Evolutionary conservation across 1,140 invertebrate species (phyloP).

Genomic region (Andricus grossulariae): DNA sequence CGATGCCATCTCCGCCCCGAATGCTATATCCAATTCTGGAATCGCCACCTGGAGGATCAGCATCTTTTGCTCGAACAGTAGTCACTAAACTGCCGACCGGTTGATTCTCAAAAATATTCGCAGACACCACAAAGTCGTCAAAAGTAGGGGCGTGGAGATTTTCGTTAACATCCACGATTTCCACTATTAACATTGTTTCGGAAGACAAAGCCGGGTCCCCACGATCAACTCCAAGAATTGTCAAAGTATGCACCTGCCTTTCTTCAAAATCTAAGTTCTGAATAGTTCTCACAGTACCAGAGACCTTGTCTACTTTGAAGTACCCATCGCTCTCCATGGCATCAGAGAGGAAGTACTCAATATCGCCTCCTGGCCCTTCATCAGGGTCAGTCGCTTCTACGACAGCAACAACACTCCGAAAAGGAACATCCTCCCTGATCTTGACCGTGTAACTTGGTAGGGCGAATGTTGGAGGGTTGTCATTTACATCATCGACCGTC

Average conservation of each 20-base stretch:
- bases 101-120: slow-evolving; percentile 85
- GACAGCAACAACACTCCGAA: slow-evolving; percentile 89
- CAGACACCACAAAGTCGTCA: slow-evolving; percentile 85
- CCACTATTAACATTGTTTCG: slow-evolving; percentile 87
- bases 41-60: slow-evolving; percentile 86
- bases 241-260: slow-evolving; percentile 91
- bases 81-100: slow-evolving; percentile 85
- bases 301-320: slow-evolving; percentile 87
- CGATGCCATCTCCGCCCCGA: slow-evolving; percentile 91
- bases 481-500: slow-evolving; percentile 92
- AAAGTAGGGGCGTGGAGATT: slow-evolving; percentile 91
- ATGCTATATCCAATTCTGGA: slow-evolving; percentile 91
- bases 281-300: slow-evolving; percentile 88
- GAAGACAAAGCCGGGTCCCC: slow-evolving; percentile 85
- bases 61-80: slow-evolving; percentile 86
- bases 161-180: slow-evolving; percentile 95
- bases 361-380: slow-evolving; percentile 85
- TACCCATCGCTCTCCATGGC: slow-evolving; percentile 79
- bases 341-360: slow-evolving; percentile 85
- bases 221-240: slow-evolving; percentile 87
- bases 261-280: slow-evolving; percentile 90
- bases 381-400: slow-evolving; percentile 93
- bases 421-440: slow-evolving; percentile 92
- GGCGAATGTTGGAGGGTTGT: slow-evolving; percentile 90
- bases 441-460: slow-evolving; percentile 86